Conservation (phyloP, 2,888 invertebrate genomes). For the Odontocolon sp. region DNA sequence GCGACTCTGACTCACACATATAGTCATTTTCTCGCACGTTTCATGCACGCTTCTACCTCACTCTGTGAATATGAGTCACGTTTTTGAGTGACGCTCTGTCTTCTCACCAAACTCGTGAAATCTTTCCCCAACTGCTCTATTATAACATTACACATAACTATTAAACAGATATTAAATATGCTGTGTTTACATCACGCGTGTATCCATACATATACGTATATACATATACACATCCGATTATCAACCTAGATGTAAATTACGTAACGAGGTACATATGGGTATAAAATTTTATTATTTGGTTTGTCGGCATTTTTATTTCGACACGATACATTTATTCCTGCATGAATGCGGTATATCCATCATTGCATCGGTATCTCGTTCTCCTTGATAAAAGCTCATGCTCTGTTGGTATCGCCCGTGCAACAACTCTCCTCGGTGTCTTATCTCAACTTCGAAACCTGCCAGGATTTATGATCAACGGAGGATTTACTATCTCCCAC, state of each 20-base stretch:
- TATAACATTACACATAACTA: too few relatives aligned
- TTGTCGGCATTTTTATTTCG: too few relatives aligned
- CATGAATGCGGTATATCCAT: not conserved
- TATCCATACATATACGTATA: not conserved
- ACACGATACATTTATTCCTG: not conserved
- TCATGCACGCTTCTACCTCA: too few relatives aligned
- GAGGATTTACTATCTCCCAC: slow-evolving; percentile 27
- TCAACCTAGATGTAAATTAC: too few relatives aligned
- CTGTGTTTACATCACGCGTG: too few relatives aligned
- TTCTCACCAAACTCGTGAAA: not conserved
- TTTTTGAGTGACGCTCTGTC: not conserved
- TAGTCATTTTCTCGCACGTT: slow-evolving; percentile 12
- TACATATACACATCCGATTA: too few relatives aligned
- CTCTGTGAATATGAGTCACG: not conserved
- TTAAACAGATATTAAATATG: too few relatives aligned
- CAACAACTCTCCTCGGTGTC: slow-evolving; percentile 10
- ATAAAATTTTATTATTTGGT: too few relatives aligned
- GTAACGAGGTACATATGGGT: too few relatives aligned
- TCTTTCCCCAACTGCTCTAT: not conserved
- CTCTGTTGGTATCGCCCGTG: slow-evolving; percentile 19
- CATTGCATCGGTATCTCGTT: slow-evolving; percentile 33
- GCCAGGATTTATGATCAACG: slow-evolving; percentile 45
- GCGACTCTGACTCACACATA: slow-evolving; percentile 20
- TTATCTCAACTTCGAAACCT: slow-evolving; percentile 38
- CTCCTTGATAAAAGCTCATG: slow-evolving; percentile 26